These are phyloP conservation scores for Dione juno DNA, from an alignment of 2,888 invertebrate genomes.

Conservation along the genomic window DNA sequence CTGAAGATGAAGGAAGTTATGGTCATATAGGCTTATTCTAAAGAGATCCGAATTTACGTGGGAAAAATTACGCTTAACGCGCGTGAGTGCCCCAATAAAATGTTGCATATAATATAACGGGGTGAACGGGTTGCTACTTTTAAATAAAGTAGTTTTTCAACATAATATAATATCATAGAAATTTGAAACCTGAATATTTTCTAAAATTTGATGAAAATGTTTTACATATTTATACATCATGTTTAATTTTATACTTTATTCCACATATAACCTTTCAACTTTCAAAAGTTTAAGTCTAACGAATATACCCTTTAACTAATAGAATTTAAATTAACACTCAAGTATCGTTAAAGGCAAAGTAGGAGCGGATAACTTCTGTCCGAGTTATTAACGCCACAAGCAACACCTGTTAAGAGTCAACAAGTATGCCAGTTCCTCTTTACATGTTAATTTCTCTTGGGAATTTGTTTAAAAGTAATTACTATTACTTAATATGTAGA, in stretches of 20 bases:
- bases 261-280: neutral
- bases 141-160: no score
- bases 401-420: conserved; percentile 16
- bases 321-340: neutral
- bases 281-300: neutral
- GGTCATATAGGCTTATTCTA: no score
- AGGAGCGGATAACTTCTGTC: neutral
- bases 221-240: no score
- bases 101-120: no score
- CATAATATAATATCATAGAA: no score
- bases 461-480: neutral
- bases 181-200: no score
- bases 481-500: neutral
- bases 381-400: conserved; percentile 18
- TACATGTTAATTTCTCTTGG: conserved; percentile 11
- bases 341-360: conserved; percentile 7
- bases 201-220: no score
- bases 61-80: no score
- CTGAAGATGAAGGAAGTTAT: no score
- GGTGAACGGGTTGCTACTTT: no score
- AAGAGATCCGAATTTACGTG: no score
- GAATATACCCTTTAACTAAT: conserved; percentile 1
- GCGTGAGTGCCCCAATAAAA: no score
- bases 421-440: conserved; percentile 17
- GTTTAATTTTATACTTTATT: neutral